Percentiles rank a stretch among this genome's conserved stretches.
These are phyloP conservation scores for Ylistrum balloti DNA, from an alignment of 1,140 invertebrate species.

Conservation along the genomic window DNA sequence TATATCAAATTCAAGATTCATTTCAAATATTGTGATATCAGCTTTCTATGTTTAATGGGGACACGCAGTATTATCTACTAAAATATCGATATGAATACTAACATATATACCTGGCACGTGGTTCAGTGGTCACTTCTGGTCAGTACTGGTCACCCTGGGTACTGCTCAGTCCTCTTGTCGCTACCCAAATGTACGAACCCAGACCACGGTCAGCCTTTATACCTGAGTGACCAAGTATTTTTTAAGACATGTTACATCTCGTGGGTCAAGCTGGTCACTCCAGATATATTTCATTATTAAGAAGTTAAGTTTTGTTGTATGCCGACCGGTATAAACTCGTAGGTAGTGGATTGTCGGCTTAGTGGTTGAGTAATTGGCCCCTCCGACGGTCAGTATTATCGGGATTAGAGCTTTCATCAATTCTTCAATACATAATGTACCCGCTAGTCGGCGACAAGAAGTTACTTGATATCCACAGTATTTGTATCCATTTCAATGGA, in stretches of 20 bases:
- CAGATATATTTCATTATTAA: neutral
- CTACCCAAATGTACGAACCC: slow-evolving; percentile 14
- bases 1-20: no score
- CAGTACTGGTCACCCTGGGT: no score
- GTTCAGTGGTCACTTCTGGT: neutral
- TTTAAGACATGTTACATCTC: neutral
- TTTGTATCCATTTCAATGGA: neutral
- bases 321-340: neutral
- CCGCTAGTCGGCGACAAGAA: neutral
- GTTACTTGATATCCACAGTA: neutral
- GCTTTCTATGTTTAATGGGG: no score
- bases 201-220: neutral
- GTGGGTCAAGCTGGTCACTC: neutral
- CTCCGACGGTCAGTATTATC: neutral
- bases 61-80: no score
- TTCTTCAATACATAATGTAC: neutral
- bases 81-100: no score
- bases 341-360: neutral
- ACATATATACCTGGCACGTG: slow-evolving; percentile 15
- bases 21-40: no score
- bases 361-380: neutral
- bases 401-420: neutral
- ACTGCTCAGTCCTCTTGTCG: neutral
- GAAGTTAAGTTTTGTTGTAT: slow-evolving; percentile 37
- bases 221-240: neutral